Conservation (phyloP, 2,113 vertebrate species). For the Seriola quinqueradiata region DNA sequence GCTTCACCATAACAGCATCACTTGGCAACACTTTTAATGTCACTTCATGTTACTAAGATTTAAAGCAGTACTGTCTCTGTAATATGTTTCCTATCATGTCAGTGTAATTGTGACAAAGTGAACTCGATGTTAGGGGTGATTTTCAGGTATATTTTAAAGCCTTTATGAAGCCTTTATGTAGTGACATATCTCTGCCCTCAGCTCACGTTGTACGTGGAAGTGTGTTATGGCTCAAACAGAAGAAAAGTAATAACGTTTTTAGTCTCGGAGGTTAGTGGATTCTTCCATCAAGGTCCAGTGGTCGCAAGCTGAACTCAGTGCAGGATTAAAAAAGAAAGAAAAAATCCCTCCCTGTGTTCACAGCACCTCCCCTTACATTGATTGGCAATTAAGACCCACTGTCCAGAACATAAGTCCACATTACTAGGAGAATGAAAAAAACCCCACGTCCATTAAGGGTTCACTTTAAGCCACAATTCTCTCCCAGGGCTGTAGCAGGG, state of each 20-base stretch:
- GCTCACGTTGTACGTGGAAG: conserved; percentile 22
- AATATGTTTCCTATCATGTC: conserved; percentile 47
- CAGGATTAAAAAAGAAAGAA: conserved; percentile 10
- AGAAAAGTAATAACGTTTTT: conserved; percentile 50
- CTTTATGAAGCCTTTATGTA: conserved; percentile 29
- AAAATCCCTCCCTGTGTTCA: conserved; percentile 38
- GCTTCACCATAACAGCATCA: conserved; percentile 31
- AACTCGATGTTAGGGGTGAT: conserved; percentile 20
- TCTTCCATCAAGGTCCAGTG: conserved; percentile 41
- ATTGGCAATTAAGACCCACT: conserved; percentile 75
- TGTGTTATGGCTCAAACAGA: conserved; percentile 39
- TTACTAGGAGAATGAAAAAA: conserved; percentile 62
- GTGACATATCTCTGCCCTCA: conserved; percentile 37
- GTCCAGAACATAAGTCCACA: conserved; percentile 68
- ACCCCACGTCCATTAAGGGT: conserved; percentile 73
- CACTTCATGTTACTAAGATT: conserved; percentile 40
- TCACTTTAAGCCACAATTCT: conserved; percentile 68
- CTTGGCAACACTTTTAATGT: conserved; percentile 25
- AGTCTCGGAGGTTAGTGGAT: conserved; percentile 30
- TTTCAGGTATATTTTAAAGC: conserved; percentile 36
- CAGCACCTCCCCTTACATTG: conserved; percentile 55
- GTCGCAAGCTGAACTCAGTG: conserved; percentile 41
- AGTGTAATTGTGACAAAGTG: conserved; percentile 45
- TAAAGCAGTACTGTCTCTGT: conserved; percentile 39
- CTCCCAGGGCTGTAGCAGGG: conserved; percentile 39